Percentiles rank a stretch among this genome's conserved stretches.
Evolutionary conservation across 2,888 invertebrate species (phyloP).

Genomic region (Chorisops tibialis): DNA sequence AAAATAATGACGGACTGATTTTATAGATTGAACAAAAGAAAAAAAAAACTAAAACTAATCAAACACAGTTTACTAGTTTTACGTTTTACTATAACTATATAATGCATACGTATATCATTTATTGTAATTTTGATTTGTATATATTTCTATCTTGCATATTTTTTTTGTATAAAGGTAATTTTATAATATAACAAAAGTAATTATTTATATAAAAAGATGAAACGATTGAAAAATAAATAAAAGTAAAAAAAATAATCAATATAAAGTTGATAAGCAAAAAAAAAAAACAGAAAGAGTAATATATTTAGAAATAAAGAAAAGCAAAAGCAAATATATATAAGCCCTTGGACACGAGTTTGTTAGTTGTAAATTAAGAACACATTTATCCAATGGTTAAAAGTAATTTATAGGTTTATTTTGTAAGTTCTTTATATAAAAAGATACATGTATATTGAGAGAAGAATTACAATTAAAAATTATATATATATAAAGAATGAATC

Average conservation of each 20-base stretch:
- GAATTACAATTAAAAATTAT: too few relatives aligned
- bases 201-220: not conserved
- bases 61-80: not conserved
- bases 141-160: not conserved
- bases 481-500: too few relatives aligned
- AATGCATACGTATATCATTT: not conserved
- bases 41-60: not conserved
- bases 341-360: not conserved
- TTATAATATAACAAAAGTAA: conserved; percentile 3
- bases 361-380: conserved; percentile 13
- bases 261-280: conserved; percentile 10
- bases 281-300: too few relatives aligned
- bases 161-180: conserved; percentile 5
- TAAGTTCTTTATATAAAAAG: conserved; percentile 1
- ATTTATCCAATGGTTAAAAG: conserved; percentile 13
- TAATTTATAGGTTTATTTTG: conserved; percentile 12
- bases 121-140: not conserved
- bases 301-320: conserved; percentile 9
- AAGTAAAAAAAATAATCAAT: conserved; percentile 6
- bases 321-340: not conserved
- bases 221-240: not conserved
- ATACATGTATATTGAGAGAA: too few relatives aligned
- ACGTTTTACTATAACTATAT: not conserved
- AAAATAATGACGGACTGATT: conserved; percentile 11
- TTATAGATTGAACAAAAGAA: conserved; percentile 4